These are phyloP conservation scores for Zele albiditarsus DNA, from an alignment of 2,888 invertebrate species.

Conservation along the genomic window DNA sequence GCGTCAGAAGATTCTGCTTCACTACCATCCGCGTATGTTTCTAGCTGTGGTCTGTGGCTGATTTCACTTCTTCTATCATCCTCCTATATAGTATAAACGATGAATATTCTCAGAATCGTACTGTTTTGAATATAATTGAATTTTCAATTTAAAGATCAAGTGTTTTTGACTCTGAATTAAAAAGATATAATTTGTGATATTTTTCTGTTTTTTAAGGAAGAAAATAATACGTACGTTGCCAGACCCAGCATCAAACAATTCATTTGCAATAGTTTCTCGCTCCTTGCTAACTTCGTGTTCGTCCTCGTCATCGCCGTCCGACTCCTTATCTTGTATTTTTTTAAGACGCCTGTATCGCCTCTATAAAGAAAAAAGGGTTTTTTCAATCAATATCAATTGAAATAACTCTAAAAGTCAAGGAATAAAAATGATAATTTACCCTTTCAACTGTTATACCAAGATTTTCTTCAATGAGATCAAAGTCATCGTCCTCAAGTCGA, in stretches of 20 bases:
- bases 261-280: slow-evolving; percentile 91
- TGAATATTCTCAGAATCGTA: no score
- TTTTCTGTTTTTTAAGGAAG: not conserved
- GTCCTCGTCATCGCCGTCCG: slow-evolving; percentile 92
- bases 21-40: slow-evolving; percentile 83
- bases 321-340: slow-evolving; percentile 91
- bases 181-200: no score
- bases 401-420: no score
- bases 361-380: not conserved
- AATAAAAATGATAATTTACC: slow-evolving; percentile 72
- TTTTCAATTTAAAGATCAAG: no score
- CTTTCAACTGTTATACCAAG: slow-evolving; percentile 93
- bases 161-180: no score
- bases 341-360: slow-evolving; percentile 90
- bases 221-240: slow-evolving; percentile 81
- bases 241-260: slow-evolving; percentile 88
- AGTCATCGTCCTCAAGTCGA: slow-evolving; percentile 95
- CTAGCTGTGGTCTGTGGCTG: slow-evolving; percentile 77
- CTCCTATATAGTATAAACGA: slow-evolving; percentile 75
- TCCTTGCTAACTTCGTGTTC: slow-evolving; percentile 84
- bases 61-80: slow-evolving; percentile 85
- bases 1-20: slow-evolving; percentile 89
- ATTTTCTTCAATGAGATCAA: slow-evolving; percentile 96
- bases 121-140: no score
- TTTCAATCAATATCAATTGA: no score